phyloP scores from a whole-genome alignment of 2,113 vertebrate genomes.

The Python bivittatus region DNA sequence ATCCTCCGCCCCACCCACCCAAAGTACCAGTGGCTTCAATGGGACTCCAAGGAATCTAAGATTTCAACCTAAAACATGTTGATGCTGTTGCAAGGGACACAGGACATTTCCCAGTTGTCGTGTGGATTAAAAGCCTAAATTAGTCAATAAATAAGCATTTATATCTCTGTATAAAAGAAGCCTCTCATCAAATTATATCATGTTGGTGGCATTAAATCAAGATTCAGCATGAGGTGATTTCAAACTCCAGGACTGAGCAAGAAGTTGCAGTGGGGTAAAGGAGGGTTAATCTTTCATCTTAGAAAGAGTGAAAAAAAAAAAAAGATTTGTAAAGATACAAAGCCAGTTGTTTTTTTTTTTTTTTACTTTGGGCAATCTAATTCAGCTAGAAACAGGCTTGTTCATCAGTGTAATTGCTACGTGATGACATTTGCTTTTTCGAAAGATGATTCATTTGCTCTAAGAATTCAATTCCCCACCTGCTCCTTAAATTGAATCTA shows the following conservation, averaged over 20 bases:
- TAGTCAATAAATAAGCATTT: background rate
- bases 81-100: conserved; percentile 33
- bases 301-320: conserved; percentile 2
- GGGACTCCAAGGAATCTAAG: background rate
- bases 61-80: background rate
- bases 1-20: background rate
- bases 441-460: conserved; percentile 62
- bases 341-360: background rate
- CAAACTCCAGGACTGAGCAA: background rate
- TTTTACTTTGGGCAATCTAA: conserved; percentile 41
- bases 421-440: conserved; percentile 65
- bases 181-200: background rate
- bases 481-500: background rate
- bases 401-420: conserved; percentile 69
- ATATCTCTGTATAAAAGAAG: background rate
- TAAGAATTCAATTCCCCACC: conserved; percentile 55
- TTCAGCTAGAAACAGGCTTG: conserved; percentile 48
- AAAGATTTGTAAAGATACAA: background rate
- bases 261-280: too few relatives aligned
- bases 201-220: background rate
- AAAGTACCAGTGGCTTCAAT: background rate
- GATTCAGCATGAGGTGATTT: background rate
- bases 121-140: background rate
- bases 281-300: background rate
- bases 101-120: background rate